Percentiles rank a stretch among this genome's conserved stretches.
These are phyloP conservation scores for Pygoscelis antarcticus DNA, from an alignment of 2,113 vertebrate genomes.

Conservation along the genomic window DNA sequence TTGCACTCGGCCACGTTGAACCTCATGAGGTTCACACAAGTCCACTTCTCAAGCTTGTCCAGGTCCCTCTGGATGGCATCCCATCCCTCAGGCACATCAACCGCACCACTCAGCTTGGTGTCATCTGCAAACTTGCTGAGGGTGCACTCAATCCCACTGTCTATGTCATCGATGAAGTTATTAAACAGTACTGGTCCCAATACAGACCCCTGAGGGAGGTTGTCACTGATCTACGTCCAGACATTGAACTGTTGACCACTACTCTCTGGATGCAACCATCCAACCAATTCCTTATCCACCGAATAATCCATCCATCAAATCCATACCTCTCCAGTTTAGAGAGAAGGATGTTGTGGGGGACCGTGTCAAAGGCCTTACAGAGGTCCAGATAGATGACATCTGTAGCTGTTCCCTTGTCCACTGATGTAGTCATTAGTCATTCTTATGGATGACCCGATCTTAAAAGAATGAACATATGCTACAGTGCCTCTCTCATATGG, in stretches of 20 bases:
- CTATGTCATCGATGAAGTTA: neutral
- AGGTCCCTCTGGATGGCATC: neutral
- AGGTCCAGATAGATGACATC: neutral
- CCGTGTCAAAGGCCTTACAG: neutral
- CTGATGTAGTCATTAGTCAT: neutral
- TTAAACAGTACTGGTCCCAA: neutral
- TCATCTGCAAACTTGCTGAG: neutral
- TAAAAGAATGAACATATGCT: neutral
- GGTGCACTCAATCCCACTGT: neutral
- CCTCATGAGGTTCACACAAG: too few species aligned
- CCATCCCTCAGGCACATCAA: neutral
- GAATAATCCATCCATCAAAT: neutral
- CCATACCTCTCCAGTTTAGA: neutral
- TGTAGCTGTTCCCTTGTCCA: neutral
- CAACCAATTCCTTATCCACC: neutral
- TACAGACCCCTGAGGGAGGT: neutral
- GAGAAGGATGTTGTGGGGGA: neutral
- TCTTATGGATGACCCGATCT: neutral
- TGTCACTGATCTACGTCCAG: neutral
- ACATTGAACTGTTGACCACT: neutral
- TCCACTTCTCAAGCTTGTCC: too few species aligned
- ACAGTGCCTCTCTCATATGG: neutral
- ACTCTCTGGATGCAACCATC: neutral
- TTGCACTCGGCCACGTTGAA: neutral
- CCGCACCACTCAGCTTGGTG: neutral